Evolutionary conservation across 2,113 vertebrate genomes (phyloP).

Genomic region (Thamnophis sirtalis): DNA sequence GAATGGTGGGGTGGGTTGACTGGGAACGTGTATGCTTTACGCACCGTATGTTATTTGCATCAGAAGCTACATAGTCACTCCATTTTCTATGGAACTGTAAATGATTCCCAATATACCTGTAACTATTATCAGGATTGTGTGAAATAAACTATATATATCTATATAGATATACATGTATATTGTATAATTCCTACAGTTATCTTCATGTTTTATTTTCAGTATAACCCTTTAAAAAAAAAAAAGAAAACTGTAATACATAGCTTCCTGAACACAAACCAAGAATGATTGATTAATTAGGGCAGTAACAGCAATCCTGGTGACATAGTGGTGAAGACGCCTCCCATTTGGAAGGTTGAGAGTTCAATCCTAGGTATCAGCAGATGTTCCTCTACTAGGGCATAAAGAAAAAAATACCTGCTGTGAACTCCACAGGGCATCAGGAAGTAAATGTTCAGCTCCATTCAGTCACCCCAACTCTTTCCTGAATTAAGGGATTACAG

Average conservation of each 20-base stretch:
- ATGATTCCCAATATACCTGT: slow-evolving; percentile 68
- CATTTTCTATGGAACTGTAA: slow-evolving; percentile 70
- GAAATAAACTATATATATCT: slow-evolving; percentile 68
- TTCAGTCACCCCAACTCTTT: not conserved
- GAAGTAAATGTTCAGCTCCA: not conserved
- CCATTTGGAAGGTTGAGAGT: not conserved
- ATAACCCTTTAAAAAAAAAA: not conserved
- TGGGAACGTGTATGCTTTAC: slow-evolving; percentile 61
- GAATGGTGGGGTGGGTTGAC: slow-evolving; percentile 62
- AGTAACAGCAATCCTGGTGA: not conserved
- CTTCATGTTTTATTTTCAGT: not conserved
- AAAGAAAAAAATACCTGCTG: not conserved
- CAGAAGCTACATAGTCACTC: slow-evolving; percentile 68
- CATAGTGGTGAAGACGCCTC: not conserved
- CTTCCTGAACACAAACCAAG: not conserved
- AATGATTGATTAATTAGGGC: not conserved
- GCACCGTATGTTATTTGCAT: slow-evolving; percentile 64
- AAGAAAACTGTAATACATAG: not conserved
- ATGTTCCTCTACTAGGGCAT: not conserved
- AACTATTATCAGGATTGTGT: slow-evolving; percentile 70
- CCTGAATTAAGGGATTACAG: not conserved
- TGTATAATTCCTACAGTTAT: slow-evolving; percentile 58
- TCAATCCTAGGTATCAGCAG: not conserved
- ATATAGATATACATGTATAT: slow-evolving; percentile 37
- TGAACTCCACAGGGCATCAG: not conserved